Conservation (phyloP, 2,888 invertebrate species). For the Chrysotoxum bicinctum region DNA sequence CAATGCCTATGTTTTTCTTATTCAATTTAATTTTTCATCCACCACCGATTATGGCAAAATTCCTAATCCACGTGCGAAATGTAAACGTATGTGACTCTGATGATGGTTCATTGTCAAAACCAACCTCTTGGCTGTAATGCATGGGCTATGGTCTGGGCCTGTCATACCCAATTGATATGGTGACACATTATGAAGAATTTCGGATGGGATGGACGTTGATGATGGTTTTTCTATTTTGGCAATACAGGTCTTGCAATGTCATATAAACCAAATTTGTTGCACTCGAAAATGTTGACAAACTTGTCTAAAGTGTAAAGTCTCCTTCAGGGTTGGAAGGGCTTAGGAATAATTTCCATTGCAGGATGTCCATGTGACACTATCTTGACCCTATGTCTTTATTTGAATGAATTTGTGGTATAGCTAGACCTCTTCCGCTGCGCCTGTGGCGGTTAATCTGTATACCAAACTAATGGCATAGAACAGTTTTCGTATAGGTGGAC, state of each 20-base stretch:
- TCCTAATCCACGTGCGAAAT: not conserved
- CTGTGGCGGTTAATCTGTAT: not conserved
- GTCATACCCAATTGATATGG: constrained; percentile 59
- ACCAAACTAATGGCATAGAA: constrained; percentile 26
- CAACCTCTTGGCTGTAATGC: constrained; percentile 1
- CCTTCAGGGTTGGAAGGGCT: not conserved
- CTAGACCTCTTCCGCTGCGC: not conserved
- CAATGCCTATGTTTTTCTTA: not conserved
- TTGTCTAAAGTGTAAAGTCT: constrained; percentile 30
- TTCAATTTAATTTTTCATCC: not conserved
- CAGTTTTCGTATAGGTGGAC: not conserved
- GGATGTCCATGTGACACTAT: constrained; percentile 3
- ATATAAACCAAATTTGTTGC: not conserved
- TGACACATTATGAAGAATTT: constrained; percentile 16
- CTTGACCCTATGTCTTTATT: constrained; percentile 19
- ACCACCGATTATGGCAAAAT: not conserved
- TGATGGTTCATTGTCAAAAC: constrained; percentile 35
- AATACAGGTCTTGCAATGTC: not conserved
- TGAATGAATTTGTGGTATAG: constrained; percentile 10
- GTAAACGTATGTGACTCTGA: not conserved
- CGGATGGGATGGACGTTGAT: not conserved
- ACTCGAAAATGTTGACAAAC: constrained; percentile 51
- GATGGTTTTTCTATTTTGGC: not conserved
- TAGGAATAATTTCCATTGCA: constrained; percentile 34
- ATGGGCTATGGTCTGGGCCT: not conserved